A percentile compares a stretch with the other conserved stretches of the same genome.
Evolutionary conservation across 2,797 vertebrate species (phyloP).

Genomic region (Sebastes goodei): DNA sequence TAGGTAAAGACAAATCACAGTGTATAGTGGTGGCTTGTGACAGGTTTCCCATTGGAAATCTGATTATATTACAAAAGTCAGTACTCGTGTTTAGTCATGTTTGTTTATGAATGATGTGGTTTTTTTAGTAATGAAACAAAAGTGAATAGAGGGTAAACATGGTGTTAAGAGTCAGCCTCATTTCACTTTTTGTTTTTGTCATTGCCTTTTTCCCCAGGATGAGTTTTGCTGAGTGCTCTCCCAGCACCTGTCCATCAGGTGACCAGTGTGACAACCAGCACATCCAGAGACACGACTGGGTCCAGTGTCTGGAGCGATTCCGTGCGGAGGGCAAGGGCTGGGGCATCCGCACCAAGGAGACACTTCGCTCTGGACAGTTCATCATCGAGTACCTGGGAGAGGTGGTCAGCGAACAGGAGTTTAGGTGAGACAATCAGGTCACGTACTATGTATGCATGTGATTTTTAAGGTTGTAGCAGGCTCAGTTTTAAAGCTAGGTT

Average conservation of each 20-base stretch:
- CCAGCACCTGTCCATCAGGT: slow-evolving; percentile 92
- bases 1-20: slow-evolving; percentile 79
- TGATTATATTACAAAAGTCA: neutral
- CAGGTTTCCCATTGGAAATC: neutral
- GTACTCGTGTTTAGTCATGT: neutral
- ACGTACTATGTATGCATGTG: neutral
- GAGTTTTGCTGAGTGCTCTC: slow-evolving; percentile 98
- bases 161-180: neutral
- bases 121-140: neutral
- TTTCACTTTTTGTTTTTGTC: neutral
- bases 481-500: too few species aligned
- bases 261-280: slow-evolving; percentile 96
- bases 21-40: neutral
- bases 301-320: slow-evolving; percentile 96
- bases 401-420: slow-evolving; percentile 97
- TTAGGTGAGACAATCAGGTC: slow-evolving; percentile 83
- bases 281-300: slow-evolving; percentile 98
- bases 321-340: slow-evolving; percentile 97
- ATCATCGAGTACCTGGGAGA: slow-evolving; percentile 99
- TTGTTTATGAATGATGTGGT: neutral
- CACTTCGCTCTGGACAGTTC: slow-evolving; percentile 93
- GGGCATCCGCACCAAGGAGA: slow-evolving; percentile 97
- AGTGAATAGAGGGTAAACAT: neutral
- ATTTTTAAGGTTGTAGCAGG: too few species aligned
- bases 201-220: slow-evolving; percentile 83